These are phyloP conservation scores for Argyrosomus japonicus DNA, from an alignment of 2,113 vertebrate genomes.

Conservation along the genomic window DNA sequence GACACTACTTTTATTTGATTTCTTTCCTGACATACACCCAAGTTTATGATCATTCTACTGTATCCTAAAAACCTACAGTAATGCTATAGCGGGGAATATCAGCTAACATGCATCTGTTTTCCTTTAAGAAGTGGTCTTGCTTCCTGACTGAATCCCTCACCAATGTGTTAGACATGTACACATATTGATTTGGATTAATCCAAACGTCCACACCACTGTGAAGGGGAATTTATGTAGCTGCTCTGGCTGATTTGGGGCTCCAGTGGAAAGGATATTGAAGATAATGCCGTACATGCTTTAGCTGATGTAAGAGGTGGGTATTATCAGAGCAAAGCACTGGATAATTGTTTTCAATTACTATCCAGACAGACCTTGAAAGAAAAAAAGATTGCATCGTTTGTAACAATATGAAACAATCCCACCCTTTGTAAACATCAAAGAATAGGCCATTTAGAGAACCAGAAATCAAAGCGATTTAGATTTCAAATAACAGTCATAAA, in stretches of 20 bases:
- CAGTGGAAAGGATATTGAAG: constrained; percentile 30
- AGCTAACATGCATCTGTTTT: constrained; percentile 5
- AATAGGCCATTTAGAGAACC: constrained; percentile 50
- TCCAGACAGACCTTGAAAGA: constrained; percentile 45
- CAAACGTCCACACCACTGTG: neutral
- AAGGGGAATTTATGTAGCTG: constrained; percentile 23
- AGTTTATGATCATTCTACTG: neutral
- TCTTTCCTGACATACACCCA: neutral
- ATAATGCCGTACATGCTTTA: constrained; percentile 48
- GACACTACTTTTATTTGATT: neutral
- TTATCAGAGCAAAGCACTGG: constrained; percentile 55
- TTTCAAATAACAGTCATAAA: constrained; percentile 54
- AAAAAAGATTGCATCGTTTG: constrained; percentile 50
- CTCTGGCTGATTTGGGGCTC: constrained; percentile 28
- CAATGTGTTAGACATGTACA: neutral
- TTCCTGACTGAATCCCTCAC: constrained; percentile 21
- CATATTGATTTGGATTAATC: constrained; percentile 37
- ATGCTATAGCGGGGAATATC: neutral
- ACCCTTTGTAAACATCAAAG: constrained; percentile 57
- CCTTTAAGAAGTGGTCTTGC: neutral
- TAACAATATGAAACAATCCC: constrained; percentile 56
- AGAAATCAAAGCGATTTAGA: constrained; percentile 56
- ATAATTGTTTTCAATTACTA: constrained; percentile 72
- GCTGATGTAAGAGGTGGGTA: constrained; percentile 29
- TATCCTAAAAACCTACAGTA: neutral